These are phyloP conservation scores for Aelia acuminata DNA, from an alignment of 2,888 invertebrate species.

Conservation along the genomic window DNA sequence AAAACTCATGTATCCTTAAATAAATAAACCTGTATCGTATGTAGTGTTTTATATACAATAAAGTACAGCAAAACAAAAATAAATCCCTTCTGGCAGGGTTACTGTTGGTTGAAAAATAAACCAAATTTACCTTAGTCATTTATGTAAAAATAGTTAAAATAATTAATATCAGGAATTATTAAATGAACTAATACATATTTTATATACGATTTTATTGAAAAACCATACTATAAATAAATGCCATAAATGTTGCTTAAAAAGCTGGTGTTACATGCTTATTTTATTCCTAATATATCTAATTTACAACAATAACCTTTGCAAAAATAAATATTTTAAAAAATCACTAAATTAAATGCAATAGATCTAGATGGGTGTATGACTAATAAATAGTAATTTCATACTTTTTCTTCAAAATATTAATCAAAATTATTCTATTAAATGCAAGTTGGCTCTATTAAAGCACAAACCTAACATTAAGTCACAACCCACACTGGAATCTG, in stretches of 20 bases:
- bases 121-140: too few relatives aligned
- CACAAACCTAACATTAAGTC: conserved; percentile 13
- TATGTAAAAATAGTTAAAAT: not conserved
- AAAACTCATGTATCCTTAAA: too few relatives aligned
- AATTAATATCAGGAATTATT: not conserved
- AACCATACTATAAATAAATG: conserved; percentile 32
- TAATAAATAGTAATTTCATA: conserved; percentile 5
- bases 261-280: conserved; percentile 45
- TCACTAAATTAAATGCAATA: conserved; percentile 27
- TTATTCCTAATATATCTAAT: conserved; percentile 23
- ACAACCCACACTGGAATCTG: conserved; percentile 9
- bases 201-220: conserved; percentile 10
- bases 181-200: not conserved
- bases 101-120: too few relatives aligned
- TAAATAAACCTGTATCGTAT: too few relatives aligned
- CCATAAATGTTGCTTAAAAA: conserved; percentile 20
- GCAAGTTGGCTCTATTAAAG: conserved; percentile 28
- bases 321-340: conserved; percentile 27
- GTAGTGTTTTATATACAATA: too few relatives aligned
- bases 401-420: conserved; percentile 3
- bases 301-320: conserved; percentile 27
- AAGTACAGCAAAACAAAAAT: too few relatives aligned
- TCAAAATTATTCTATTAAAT: conserved; percentile 37
- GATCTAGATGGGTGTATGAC: not conserved
- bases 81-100: too few relatives aligned